Evolutionary conservation across 2,113 vertebrate species (phyloP).

Genomic region (Strigops habroptila): DNA sequence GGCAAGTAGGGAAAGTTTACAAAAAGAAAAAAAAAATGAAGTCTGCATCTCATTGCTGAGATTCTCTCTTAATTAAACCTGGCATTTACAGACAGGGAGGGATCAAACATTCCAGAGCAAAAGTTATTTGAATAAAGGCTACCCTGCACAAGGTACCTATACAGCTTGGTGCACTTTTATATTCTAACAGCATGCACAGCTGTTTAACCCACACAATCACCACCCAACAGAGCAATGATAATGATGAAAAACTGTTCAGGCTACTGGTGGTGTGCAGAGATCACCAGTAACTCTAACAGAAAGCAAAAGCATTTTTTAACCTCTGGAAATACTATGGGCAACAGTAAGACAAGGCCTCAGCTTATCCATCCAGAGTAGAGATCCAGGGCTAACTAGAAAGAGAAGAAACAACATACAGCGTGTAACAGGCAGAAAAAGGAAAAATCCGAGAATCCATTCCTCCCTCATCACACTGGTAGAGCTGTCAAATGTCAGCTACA

Average conservation of each 20-base stretch:
- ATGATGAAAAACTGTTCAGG: neutral
- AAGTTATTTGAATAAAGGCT: constrained; percentile 44
- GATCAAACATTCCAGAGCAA: constrained; percentile 34
- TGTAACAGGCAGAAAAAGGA: neutral
- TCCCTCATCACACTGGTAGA: neutral
- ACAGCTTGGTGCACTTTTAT: neutral
- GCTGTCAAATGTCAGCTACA: neutral
- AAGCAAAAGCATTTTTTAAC: neutral
- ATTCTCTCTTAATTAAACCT: constrained; percentile 40
- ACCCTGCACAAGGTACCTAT: neutral
- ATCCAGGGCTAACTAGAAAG: neutral
- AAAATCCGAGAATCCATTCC: rapidly evolving
- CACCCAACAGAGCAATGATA: neutral
- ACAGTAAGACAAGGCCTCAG: rapidly evolving
- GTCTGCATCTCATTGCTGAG: neutral
- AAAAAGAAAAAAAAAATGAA: neutral
- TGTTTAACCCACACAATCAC: neutral
- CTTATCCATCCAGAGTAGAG: neutral
- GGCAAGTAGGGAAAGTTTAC: constrained; percentile 6
- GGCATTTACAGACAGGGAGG: constrained; percentile 16
- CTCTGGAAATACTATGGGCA: neutral
- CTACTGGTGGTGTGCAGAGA: neutral
- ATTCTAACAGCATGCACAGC: neutral
- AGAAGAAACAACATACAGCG: rapidly evolving
- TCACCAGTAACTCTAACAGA: neutral